These are phyloP conservation scores for Zaprionus africanus DNA, from an alignment of 1,140 invertebrate genomes.

Conservation along the genomic window DNA sequence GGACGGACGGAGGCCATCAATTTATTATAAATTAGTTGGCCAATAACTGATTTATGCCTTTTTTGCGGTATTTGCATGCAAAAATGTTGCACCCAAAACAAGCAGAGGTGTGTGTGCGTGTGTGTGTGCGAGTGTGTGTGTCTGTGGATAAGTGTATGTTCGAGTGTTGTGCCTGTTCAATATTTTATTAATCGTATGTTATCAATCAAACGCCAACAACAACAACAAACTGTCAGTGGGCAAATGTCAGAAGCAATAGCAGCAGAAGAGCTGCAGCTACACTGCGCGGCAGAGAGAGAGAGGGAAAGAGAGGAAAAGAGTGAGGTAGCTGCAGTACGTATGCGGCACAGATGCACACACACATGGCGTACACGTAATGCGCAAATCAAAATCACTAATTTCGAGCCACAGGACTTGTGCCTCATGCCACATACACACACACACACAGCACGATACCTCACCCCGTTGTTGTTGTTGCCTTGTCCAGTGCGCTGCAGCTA, in stretches of 20 bases:
- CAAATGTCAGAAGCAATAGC: constrained; percentile 44
- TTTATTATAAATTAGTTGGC: constrained; percentile 73
- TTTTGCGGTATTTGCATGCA: constrained; percentile 55
- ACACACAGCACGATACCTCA: not conserved
- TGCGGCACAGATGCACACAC: constrained; percentile 24
- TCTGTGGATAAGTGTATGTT: constrained; percentile 31
- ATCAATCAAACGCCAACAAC: constrained; percentile 72
- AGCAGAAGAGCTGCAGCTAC: constrained; percentile 12
- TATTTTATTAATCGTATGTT: constrained; percentile 82
- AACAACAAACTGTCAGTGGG: constrained; percentile 61
- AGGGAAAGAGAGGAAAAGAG: constrained; percentile 2
- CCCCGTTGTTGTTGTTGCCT: not conserved
- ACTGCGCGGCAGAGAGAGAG: not conserved
- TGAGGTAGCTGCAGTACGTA: constrained; percentile 9
- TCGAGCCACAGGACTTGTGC: constrained; percentile 33
- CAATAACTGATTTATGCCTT: constrained; percentile 53
- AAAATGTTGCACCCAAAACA: constrained; percentile 57
- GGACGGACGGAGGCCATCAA: constrained; percentile 52
- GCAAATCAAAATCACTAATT: constrained; percentile 81
- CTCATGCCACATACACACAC: constrained; percentile 16
- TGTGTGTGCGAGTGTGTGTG: constrained; percentile 10
- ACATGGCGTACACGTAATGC: constrained; percentile 74
- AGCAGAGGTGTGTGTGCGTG: constrained; percentile 23
- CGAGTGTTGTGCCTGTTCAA: constrained; percentile 60
- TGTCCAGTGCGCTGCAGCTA: constrained; percentile 50